Evolutionary conservation across 1,140 invertebrate species (phyloP).

Genomic region (Scaptomyza hsui): DNA sequence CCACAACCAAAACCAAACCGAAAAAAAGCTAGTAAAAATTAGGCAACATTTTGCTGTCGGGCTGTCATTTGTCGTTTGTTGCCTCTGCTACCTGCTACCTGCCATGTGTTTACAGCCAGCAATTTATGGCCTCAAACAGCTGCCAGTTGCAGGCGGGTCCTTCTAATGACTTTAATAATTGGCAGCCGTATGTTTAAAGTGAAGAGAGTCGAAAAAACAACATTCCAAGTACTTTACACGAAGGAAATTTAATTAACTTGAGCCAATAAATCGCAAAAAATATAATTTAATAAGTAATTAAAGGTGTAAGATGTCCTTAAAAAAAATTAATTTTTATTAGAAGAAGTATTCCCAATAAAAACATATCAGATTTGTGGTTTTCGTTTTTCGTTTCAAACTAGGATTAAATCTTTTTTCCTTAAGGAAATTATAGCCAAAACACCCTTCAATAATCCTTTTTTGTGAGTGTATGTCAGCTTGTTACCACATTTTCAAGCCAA

Average conservation of each 20-base stretch:
- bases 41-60: conserved; percentile 70
- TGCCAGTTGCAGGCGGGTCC: conserved; percentile 22
- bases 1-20: neutral
- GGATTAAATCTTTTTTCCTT: too few species aligned
- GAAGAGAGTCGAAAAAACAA: neutral
- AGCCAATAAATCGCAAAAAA: too few species aligned
- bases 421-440: too few species aligned
- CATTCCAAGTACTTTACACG: conserved; percentile 3
- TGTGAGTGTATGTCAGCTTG: too few species aligned
- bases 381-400: too few species aligned
- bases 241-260: neutral
- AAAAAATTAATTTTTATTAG: too few species aligned
- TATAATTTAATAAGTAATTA: too few species aligned
- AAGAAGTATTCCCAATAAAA: too few species aligned
- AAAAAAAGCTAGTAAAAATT: conserved; percentile 56
- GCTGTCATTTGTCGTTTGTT: conserved; percentile 52
- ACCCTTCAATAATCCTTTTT: too few species aligned
- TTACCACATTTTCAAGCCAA: conserved; percentile 17
- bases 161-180: conserved; percentile 69
- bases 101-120: conserved; percentile 64
- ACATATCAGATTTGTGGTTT: too few species aligned
- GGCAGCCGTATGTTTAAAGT: conserved; percentile 25
- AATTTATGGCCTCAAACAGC: conserved; percentile 62
- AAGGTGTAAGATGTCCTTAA: too few species aligned
- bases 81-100: conserved; percentile 56